Percentiles rank a stretch among this genome's conserved stretches.
These are phyloP conservation scores for Zaprionus davidi DNA, from an alignment of 1,140 invertebrate species.

Conservation along the genomic window DNA sequence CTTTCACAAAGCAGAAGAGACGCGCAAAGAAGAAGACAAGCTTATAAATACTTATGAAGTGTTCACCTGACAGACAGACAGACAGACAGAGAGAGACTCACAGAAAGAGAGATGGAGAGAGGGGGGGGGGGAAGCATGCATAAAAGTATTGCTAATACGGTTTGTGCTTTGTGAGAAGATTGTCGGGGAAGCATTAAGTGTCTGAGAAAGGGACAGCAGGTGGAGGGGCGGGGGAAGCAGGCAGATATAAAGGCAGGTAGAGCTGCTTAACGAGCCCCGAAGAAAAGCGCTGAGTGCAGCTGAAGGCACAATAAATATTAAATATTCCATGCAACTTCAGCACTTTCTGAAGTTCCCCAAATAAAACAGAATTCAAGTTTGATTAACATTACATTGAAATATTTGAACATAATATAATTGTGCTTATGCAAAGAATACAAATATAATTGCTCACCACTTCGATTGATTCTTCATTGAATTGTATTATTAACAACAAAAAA, in stretches of 20 bases:
- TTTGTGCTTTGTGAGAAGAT: conserved; percentile 40
- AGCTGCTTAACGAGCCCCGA: conserved; percentile 22
- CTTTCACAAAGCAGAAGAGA: conserved; percentile 17
- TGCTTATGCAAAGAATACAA: neutral
- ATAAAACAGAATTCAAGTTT: neutral
- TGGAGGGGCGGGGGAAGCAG: neutral
- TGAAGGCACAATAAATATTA: conserved; percentile 7
- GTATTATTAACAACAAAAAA: conserved; percentile 7
- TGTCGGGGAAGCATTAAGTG: conserved; percentile 28
- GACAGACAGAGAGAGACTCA: neutral
- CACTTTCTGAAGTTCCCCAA: neutral
- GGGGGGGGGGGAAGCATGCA: conserved; percentile 17
- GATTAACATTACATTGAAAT: neutral
- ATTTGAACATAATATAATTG: neutral
- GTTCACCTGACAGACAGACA: conserved; percentile 27
- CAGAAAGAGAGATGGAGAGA: neutral
- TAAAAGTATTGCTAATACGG: conserved; percentile 51
- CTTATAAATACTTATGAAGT: conserved; percentile 58
- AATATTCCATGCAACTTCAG: neutral
- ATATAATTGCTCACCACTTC: neutral
- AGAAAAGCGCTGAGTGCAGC: conserved; percentile 14
- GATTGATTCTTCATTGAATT: conserved; percentile 32
- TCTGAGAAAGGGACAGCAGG: neutral
- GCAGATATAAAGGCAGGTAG: neutral
- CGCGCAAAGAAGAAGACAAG: conserved; percentile 26